Conservation (phyloP, 2,797 vertebrate genomes). For the Crenuchus spilurus region DNA sequence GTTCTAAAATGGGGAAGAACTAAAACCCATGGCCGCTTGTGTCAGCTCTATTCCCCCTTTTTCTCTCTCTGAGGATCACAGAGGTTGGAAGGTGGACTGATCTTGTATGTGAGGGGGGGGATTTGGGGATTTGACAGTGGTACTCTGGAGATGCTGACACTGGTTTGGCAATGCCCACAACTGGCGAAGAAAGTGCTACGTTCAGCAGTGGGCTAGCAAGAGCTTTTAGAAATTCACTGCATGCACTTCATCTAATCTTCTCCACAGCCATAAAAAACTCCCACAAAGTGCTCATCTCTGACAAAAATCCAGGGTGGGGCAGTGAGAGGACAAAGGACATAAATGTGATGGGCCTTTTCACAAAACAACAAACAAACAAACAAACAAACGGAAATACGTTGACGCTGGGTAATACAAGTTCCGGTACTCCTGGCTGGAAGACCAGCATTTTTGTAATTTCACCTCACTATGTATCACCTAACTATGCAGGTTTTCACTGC, state of each 20-base stretch:
- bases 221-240: conserved; percentile 64
- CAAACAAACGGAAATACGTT: no score
- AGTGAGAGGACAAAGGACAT: neutral
- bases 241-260: conserved; percentile 55
- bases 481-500: no score
- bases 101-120: neutral
- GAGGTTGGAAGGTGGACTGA: conserved; percentile 6
- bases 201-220: conserved; percentile 70
- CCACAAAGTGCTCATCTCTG: conserved; percentile 56
- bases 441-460: no score
- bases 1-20: conserved; percentile 47
- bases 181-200: conserved; percentile 70
- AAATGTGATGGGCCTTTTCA: no score
- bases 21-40: conserved; percentile 2
- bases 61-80: neutral
- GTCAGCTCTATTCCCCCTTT: neutral
- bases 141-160: conserved; percentile 69
- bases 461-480: no score
- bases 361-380: no score
- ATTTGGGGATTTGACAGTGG: conserved; percentile 51
- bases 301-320: conserved; percentile 56
- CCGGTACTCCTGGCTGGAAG: no score
- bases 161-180: conserved; percentile 58
- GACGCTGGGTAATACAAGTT: no score
- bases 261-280: neutral